These are phyloP conservation scores for Propithecus perrieri DNA, from an alignment of 2,797 vertebrate species.

Conservation along the genomic window DNA sequence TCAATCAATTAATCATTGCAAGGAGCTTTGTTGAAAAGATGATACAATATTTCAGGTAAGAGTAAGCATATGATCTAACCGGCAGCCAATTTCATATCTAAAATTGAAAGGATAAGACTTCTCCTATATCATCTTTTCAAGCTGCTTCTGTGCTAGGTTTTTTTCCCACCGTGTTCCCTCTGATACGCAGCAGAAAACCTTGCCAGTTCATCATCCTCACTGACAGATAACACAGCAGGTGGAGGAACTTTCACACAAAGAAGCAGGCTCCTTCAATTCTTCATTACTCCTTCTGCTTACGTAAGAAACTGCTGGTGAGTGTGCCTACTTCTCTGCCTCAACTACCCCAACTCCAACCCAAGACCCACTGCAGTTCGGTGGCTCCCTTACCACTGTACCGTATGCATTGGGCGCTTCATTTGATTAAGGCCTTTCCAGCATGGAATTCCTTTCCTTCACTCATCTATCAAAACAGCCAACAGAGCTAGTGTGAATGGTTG, in stretches of 20 bases:
- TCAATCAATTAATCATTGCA: background rate
- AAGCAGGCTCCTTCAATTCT: background rate
- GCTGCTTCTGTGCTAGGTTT: background rate
- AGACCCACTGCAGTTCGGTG: accelerated
- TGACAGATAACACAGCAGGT: background rate
- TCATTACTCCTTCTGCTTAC: no score
- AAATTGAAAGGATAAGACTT: background rate
- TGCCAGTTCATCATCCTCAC: background rate
- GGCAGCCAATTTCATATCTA: background rate
- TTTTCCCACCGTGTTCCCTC: no score
- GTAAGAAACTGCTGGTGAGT: no score
- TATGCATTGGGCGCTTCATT: accelerated
- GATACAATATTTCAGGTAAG: background rate
- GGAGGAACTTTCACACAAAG: background rate
- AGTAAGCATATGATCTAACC: background rate
- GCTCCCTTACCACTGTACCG: accelerated
- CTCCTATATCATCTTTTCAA: background rate
- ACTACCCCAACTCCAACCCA: accelerated
- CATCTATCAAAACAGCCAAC: background rate
- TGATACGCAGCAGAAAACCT: no score
- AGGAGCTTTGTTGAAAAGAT: background rate
- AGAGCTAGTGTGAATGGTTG: background rate
- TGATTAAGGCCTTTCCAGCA: accelerated
- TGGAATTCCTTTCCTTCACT: background rate
- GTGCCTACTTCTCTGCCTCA: background rate